Evolutionary conservation across 1,140 invertebrate species (phyloP), one percentile per base, ranked within the genome.

Genomic region (Micrasema minimum): DNA sequence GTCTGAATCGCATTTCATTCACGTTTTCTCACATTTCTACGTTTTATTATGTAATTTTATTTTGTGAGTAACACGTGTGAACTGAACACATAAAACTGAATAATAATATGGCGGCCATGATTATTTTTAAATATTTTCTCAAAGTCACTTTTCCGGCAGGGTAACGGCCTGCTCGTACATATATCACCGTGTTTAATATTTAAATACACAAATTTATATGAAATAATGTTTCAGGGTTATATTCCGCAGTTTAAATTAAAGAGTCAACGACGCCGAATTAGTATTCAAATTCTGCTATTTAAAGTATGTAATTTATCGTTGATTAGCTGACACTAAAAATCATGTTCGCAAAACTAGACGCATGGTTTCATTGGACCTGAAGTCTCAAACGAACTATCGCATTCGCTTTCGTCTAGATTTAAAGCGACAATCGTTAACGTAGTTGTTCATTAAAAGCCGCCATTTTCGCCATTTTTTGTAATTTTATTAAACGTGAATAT

Each of bases 1-100:
- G 50, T 2, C 23, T 53, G 50, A 31, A 26, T 22, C n/a, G n/a
- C n/a, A n/a, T 53, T 53, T 31, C 23, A 53, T 53, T 53, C 50
- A 51, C 50, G 50, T 22, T 51, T 12, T n/a, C 18, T 31, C 9
- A 12, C 2, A 20, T n/a, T n/a, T 10, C 12, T 23, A 5, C 50
- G 1, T 12, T 3, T 12, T 20, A 51, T 23, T 20, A 23, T 6
- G 23, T 16, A 10, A 14, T 50, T 20, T 50, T 50, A 18, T 22
- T 46, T 50, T 50, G 16, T 16, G 18, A 14, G 46, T 14, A 16
- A 9, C 18, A 22, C 6, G 14, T 50, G 14, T 16, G 14, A 11
- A 16, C 46, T 18, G 4, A 20, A 12, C 12, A 31, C 16, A 23
- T 51, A 10, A 23, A 51, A 12, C 10, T 16, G 45, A 14, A 18